Evolutionary conservation across 2,113 vertebrate genomes (phyloP), one percentile per base, ranked within the genome.

Genomic region (Microtus pennsylvanicus): DNA sequence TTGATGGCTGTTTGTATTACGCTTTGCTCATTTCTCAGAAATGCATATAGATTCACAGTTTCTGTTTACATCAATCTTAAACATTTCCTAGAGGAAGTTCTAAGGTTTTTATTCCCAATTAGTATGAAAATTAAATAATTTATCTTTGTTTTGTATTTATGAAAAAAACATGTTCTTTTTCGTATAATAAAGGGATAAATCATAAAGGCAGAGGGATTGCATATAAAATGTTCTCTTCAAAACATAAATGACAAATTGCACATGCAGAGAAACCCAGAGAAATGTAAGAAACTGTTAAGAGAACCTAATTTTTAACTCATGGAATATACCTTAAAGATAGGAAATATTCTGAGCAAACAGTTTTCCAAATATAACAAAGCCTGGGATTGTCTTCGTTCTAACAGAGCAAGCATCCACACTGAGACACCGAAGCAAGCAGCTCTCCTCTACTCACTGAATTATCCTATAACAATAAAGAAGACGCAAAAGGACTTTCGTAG

Each of bases 251-350:
- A 92, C 96, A 28, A 95, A 90, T 4, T 50, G 1, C 61, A 0
- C 12, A 52, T 87, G 45, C 38, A 94, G 5, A 86, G 28, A 78
- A 91, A 24, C 13, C 1, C 35, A 82, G 69, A 89, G 89, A 65
- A 94, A 90, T 94, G 42, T 89, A 35, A 95, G 45, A 78, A 95
- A 88, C 7, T 88, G 3, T 87, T 95, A 88, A 24, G n/a, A 81
- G 81, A 91, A 83, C 0, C 7, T 65, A 80, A 38, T 12, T 63
- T 65, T 65, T 67, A 81, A 89, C 82, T 96, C 87, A 55, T 97
- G 67, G 88, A 0, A 83, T 87, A 90, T 83, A 67, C 33, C 83
- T 76, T 90, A 92, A 93, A 67, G 76, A 87, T 75, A 55, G 69
- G 10, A 65, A 70, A 81, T 61, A 17, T 13, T 42, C 67, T 12